Evolutionary conservation across 2,113 vertebrate species (phyloP), one percentile per base, ranked within the genome.

Genomic region (Phrynosoma platyrhinos): DNA sequence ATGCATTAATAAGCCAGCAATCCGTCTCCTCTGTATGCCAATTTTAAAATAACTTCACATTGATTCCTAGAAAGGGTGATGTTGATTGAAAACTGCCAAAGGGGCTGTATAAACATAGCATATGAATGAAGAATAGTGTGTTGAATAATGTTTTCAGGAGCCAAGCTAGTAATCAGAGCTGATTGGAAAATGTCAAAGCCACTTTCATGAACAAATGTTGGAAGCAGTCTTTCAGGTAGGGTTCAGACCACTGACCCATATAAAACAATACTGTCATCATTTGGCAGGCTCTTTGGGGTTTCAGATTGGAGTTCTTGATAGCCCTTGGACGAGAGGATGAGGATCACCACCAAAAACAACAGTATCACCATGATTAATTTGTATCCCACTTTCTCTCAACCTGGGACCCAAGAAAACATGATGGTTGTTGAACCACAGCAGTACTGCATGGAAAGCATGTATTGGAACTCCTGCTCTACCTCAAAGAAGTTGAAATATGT

Each of bases 81-180:
- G 82, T 42, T 32, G 89, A 52, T 58, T 74, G 25, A 91, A 76
- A 86, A 32, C n/a, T 88, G 27, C 10, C 66, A 90, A 64, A 32
- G 9, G 90, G 68, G 74, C 30, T 8, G 4, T 42, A 27, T 16
- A 47, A 72, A 72, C 9, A 83, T 36, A 77, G 2, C 62, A 74
- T 58, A 69, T 40, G 1, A 84, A 58, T 5, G 75, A 92, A n/a
- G 0, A 76, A 71, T 69, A 32, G n/a, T 4, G 0, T 32, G 1
- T 0, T 47, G 42, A 55, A 72, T 16, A 9, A 83, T 27, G 2
- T 52, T 91, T 78, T 66, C 62, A n/a, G 16, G 20, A 85, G 74
- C 74, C 55, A 77, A 85, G 55, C 16, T 42, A 16, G 55, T 47
- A 78, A 77, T 85, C 78, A 77, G 9, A 85, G 36, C 36, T 21